phyloP scores from a whole-genome alignment of 2,797 vertebrate species.

The Syngnathus rostellatus region DNA sequence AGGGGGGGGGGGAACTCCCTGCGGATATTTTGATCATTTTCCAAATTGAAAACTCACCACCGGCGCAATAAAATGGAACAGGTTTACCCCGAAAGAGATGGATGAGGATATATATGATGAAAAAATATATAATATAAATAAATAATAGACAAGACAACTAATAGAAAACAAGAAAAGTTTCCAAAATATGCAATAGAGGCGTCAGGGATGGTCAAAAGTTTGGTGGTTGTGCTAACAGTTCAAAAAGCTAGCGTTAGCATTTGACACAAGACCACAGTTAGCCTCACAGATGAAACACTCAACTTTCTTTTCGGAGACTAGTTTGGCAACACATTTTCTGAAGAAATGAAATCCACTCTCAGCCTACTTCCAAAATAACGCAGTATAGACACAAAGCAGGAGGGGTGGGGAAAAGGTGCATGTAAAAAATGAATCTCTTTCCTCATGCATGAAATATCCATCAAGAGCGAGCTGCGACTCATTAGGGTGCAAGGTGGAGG shows the following conservation, averaged over 20 bases:
- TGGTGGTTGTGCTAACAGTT: not conserved
- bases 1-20: not conserved
- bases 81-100: not conserved
- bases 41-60: slow-evolving; percentile 2
- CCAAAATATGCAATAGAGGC: not conserved
- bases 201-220: not conserved
- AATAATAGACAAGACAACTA: not conserved
- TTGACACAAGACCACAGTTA: too few species aligned
- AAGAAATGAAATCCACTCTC: slow-evolving; percentile 3
- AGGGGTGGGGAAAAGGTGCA: not conserved
- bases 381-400: slow-evolving; percentile 10
- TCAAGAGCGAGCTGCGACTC: slow-evolving; percentile 21
- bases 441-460: slow-evolving; percentile 7
- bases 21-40: slow-evolving; percentile 5
- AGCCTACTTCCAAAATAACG: slow-evolving; percentile 2
- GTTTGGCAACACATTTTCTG: not conserved
- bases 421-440: too few species aligned
- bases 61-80: slow-evolving; percentile 2
- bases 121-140: not conserved
- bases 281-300: too few species aligned
- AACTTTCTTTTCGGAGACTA: too few species aligned
- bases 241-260: not conserved
- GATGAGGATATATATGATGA: not conserved
- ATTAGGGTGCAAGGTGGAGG: slow-evolving; percentile 32
- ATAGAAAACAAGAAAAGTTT: not conserved